phyloP scores from a whole-genome alignment of 1,140 invertebrate species.

The Drosophila pseudoananassae region DNA sequence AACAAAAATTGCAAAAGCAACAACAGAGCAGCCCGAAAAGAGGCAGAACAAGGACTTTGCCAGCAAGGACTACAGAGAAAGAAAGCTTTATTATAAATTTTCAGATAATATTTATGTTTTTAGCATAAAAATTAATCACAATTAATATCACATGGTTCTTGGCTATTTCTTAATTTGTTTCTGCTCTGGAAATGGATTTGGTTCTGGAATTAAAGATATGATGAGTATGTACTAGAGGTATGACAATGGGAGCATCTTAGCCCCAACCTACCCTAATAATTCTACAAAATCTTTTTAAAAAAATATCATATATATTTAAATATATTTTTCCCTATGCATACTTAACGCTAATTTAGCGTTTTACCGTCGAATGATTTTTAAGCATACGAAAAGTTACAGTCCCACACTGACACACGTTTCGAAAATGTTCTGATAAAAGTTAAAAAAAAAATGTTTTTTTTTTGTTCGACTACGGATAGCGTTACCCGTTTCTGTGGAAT shows the following conservation, averaged over 20 bases:
- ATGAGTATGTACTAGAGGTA: too few relatives aligned
- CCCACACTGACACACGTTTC: slow-evolving; percentile 5
- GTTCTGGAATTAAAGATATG: too few relatives aligned
- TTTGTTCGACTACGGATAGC: slow-evolving; percentile 40
- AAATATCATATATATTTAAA: background rate
- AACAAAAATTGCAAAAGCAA: slow-evolving; percentile 10
- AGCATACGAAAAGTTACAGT: slow-evolving; percentile 37
- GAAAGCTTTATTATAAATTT: background rate
- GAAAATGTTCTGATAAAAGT: slow-evolving; percentile 30
- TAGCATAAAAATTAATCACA: too few relatives aligned
- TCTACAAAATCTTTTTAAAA: too few relatives aligned
- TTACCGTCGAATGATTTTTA: slow-evolving; percentile 74
- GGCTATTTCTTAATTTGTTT: too few relatives aligned
- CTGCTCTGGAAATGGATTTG: too few relatives aligned
- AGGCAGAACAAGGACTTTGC: slow-evolving; percentile 34
- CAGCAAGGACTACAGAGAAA: slow-evolving; percentile 21
- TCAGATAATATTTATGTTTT: too few relatives aligned
- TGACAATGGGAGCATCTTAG: too few relatives aligned
- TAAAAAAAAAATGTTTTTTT: slow-evolving; percentile 35
- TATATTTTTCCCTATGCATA: slow-evolving; percentile 27
- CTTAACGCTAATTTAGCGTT: slow-evolving; percentile 78
- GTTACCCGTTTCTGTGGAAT: slow-evolving; percentile 48
- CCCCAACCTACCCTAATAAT: too few relatives aligned
- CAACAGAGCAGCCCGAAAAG: slow-evolving; percentile 5
- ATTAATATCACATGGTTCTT: too few relatives aligned